Conservation (phyloP, 2,113 vertebrate species). For the Nettapus auritus region DNA sequence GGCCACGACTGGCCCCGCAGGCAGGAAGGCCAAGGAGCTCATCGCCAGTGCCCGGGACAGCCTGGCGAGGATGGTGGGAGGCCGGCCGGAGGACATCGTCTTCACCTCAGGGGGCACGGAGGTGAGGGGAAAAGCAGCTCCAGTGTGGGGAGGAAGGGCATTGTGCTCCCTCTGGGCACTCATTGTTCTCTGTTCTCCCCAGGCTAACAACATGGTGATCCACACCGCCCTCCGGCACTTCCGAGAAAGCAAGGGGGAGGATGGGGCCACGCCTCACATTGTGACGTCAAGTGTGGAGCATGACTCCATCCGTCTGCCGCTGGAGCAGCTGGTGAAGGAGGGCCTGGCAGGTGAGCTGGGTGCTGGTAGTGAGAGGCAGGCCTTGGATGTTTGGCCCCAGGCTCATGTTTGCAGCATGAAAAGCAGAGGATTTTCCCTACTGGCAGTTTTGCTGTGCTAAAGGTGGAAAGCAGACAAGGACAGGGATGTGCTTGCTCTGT, state of each 20-base stretch:
- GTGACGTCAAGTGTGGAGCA: conserved; percentile 90
- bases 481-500: accelerated
- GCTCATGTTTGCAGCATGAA: not conserved
- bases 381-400: accelerated
- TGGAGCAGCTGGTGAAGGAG: conserved; percentile 80
- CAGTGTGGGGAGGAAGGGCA: accelerated
- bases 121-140: conserved; percentile 79
- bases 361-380: no score
- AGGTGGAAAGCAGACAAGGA: not conserved
- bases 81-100: conserved; percentile 83
- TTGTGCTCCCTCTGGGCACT: accelerated
- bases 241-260: conserved; percentile 24
- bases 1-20: conserved; percentile 47
- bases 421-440: not conserved
- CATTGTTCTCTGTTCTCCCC: not conserved
- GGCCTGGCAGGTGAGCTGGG: conserved; percentile 78
- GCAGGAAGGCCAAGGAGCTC: conserved; percentile 85
- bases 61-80: conserved; percentile 88
- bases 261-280: conserved; percentile 79
- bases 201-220: conserved; percentile 95
- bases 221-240: conserved; percentile 84
- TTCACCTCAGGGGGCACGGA: conserved; percentile 96
- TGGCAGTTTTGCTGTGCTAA: not conserved
- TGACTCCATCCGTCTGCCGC: conserved; percentile 85
- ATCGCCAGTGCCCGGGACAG: conserved; percentile 82